Percentiles rank a stretch among this genome's conserved stretches.
Conservation (phyloP, 2,797 vertebrate genomes). For the Pteropus rufus region DNA sequence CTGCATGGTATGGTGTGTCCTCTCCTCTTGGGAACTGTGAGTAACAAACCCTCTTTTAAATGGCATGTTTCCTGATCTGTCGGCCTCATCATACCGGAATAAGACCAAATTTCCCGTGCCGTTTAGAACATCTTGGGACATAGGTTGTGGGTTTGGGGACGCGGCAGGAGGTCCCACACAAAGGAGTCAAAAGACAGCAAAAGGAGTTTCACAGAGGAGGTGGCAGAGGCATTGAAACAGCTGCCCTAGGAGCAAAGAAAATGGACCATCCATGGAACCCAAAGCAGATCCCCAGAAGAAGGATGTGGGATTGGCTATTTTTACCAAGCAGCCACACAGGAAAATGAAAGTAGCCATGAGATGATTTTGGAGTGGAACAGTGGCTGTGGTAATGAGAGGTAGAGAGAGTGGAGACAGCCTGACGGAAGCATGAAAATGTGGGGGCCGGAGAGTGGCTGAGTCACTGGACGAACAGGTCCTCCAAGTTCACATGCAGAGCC, state of each 20-base stretch:
- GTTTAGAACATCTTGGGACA: not conserved
- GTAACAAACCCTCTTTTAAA: not conserved
- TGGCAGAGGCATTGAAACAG: not conserved
- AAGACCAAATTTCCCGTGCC: not conserved
- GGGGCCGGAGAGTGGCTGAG: fast-evolving
- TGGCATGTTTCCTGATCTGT: fast-evolving
- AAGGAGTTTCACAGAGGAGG: not conserved
- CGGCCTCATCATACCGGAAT: not conserved
- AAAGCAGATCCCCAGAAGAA: not conserved
- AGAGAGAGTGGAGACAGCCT: not conserved
- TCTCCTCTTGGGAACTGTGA: not conserved
- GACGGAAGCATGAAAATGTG: fast-evolving
- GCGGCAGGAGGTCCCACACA: not conserved
- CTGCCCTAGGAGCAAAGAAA: not conserved
- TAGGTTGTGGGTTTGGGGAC: fast-evolving
- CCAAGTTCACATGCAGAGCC: not conserved
- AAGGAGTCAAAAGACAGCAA: not conserved
- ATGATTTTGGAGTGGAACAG: not conserved
- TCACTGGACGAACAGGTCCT: not conserved
- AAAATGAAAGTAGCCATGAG: not conserved
- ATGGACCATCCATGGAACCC: not conserved
- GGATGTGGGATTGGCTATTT: slow-evolving; percentile 35
- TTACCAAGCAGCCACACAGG: not conserved
- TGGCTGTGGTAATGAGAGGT: not conserved
- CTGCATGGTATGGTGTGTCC: fast-evolving